These are phyloP conservation scores for Xyliphius kryptos DNA, from an alignment of 2,113 vertebrate genomes.

Conservation along the genomic window DNA sequence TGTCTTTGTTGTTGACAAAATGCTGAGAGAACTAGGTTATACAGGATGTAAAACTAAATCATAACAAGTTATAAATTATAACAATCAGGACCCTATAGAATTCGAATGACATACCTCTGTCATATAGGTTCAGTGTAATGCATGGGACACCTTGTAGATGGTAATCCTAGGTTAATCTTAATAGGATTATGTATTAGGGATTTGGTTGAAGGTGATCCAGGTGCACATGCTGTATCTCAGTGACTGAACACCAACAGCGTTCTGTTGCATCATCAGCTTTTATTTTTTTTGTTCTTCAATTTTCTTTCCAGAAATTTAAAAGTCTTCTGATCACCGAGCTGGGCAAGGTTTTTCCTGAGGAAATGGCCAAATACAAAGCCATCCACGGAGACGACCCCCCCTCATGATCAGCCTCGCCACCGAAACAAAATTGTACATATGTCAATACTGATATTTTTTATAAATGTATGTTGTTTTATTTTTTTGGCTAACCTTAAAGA, in stretches of 20 bases:
- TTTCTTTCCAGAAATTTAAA: constrained; percentile 87
- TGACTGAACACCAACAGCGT: background rate
- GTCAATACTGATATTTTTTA: constrained; percentile 46
- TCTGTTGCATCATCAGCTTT: background rate
- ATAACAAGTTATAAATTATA: too few species aligned
- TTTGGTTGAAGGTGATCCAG: too few species aligned
- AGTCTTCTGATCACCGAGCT: constrained; percentile 91
- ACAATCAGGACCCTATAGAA: too few species aligned
- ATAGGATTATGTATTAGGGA: too few species aligned
- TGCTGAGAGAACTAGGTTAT: too few species aligned
- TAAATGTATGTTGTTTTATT: background rate
- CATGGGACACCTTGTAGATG: too few species aligned
- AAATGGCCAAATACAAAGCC: constrained; percentile 94
- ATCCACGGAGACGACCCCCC: constrained; percentile 88
- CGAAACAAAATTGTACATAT: constrained; percentile 48
- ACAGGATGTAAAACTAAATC: too few species aligned
- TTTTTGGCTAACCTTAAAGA: background rate
- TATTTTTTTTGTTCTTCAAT: constrained; percentile 13
- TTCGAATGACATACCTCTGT: too few species aligned
- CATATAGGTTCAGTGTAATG: too few species aligned
- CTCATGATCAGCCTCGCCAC: constrained; percentile 60
- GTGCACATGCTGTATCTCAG: background rate
- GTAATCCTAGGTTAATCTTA: too few species aligned
- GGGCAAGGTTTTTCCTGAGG: constrained; percentile 93
- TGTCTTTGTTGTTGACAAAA: too few species aligned